phyloP scores from a whole-genome alignment of 1,140 invertebrate species.

The Nasonia giraulti region DNA sequence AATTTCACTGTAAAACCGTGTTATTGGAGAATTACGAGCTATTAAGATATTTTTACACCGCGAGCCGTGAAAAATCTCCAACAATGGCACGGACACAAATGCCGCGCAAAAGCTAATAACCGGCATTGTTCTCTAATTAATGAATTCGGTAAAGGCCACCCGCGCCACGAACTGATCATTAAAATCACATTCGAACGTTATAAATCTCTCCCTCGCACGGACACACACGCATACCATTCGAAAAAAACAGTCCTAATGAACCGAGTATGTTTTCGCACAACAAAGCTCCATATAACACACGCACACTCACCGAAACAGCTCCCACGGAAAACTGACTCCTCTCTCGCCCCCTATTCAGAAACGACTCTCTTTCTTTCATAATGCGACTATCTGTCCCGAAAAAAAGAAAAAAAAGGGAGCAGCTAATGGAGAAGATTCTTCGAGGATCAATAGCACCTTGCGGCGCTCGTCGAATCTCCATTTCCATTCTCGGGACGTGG shows the following conservation, averaged over 20 bases:
- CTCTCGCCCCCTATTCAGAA: not conserved
- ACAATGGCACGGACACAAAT: constrained; percentile 15
- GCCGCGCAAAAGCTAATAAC: constrained; percentile 11
- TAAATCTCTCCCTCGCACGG: constrained; percentile 31
- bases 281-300: not conserved
- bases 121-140: constrained; percentile 48
- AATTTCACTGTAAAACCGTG: not conserved
- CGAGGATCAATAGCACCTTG: constrained; percentile 35
- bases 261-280: constrained; percentile 37
- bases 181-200: constrained; percentile 42
- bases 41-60: constrained; percentile 3
- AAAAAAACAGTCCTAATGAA: constrained; percentile 41
- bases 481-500: constrained; percentile 32
- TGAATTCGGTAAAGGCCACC: constrained; percentile 39
- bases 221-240: not conserved
- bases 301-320: not conserved
- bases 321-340: constrained; percentile 47
- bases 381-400: not conserved
- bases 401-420: constrained; percentile 14
- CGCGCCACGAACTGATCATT: constrained; percentile 37
- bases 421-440: constrained; percentile 44
- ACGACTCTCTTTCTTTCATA: not conserved
- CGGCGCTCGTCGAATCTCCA: constrained; percentile 31
- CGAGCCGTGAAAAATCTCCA: not conserved
- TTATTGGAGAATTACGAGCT: constrained; percentile 26